Evolutionary conservation across 2,113 vertebrate species (phyloP), one percentile per base, ranked within the genome.

Genomic region (Nansenia antarctica): DNA sequence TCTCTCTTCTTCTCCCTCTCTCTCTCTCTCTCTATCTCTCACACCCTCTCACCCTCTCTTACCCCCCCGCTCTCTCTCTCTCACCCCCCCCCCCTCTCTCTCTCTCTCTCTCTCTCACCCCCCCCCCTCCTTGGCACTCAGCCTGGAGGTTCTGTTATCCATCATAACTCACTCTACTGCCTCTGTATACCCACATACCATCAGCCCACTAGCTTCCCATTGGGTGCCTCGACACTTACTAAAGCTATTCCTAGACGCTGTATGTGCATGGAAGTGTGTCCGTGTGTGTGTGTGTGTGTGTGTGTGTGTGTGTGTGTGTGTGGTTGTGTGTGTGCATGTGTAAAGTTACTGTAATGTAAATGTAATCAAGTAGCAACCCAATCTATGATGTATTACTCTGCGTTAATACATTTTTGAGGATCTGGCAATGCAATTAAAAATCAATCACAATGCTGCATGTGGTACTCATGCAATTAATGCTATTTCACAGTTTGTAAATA

Each of bases 91-190:
- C 42, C 1, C 57, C 26, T 49, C 26, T 30, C 42, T 27, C 29
- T 31, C 15, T 34, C 20, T 26, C 57, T 53, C 8, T 55, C 64
- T 61, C 32, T 3, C 65, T 77, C 6, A 57, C 62, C 30, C 32
- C 59, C 47, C 22, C 68, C 5, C 64, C 65, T 30, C 37, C 15
- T 60, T 78, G 70, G 59, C 57, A 72, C 26, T 24, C 24, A 42
- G 59, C 74, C 74, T 35, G n/a, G 55, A 30, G 9, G 66, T 62
- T 30, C 32, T 58, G 66, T 42, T 54, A 59, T 78, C 72, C 57
- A 64, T 75, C 68, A 69, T 65, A 73, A 76, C 42, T 78, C 64
- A 62, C 67, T 63, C 59, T n/a, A 61, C 42, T 71, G 67, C 70
- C 67, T 79, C 53, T 63, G 30, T 60, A 34, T 66, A 69, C 39